Base-by-base conservation (phyloP, 2,113 vertebrate species). In the Nibea albiflora region DNA sequence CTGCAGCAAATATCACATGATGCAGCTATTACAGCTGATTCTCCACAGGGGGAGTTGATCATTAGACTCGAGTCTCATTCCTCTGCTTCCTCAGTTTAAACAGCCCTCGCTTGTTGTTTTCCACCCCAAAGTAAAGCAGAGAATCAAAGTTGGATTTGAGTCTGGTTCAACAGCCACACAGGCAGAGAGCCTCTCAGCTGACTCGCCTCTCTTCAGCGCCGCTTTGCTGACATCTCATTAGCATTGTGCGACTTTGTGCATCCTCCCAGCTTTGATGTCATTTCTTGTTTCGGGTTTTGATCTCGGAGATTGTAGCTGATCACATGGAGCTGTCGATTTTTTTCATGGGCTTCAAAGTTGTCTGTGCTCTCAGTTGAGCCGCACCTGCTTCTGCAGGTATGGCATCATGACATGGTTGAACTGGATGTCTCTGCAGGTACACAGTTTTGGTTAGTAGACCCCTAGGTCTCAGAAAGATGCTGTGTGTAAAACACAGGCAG, bases 241-340 rank as follows among this genome's bases (percentile, higher is more conserved):
- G 67, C 63, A 39, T 49, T 24, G 31, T 39, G 31, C 42, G 11
- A n/a, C 35, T 39, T 63, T 63, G 19, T 42, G 60, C 20, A 10
- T 22, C 39, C 60, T 39, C 60, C 3, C 19, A 39, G 60, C 31
- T 62, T 62, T 62, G 67, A 71, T 72, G 50, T 64, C 24, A 8
- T 56, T 56, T 39, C 67, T 35, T 62, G 67, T 72, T 79, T 79
- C 12, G 24, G 24, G 72, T 54, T 79, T 71, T 63, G 76, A 79
- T 71, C 60, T 62, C 31, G 11, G 4, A 39, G 60, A 42, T 63
- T 72, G 68, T 49, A 22, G 50, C 49, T 35, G 31, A 61, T 72
- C 57, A 56, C 31, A 62, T 4, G 1, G 19, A 31, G 20, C 58
- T 39, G 60, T 11, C 17, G 35, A 19, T 9, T 24, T 46, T 46